These are phyloP conservation scores for Cyphomyrus discorhynchus DNA, from an alignment of 2,113 vertebrate genomes.

Conservation along the genomic window DNA sequence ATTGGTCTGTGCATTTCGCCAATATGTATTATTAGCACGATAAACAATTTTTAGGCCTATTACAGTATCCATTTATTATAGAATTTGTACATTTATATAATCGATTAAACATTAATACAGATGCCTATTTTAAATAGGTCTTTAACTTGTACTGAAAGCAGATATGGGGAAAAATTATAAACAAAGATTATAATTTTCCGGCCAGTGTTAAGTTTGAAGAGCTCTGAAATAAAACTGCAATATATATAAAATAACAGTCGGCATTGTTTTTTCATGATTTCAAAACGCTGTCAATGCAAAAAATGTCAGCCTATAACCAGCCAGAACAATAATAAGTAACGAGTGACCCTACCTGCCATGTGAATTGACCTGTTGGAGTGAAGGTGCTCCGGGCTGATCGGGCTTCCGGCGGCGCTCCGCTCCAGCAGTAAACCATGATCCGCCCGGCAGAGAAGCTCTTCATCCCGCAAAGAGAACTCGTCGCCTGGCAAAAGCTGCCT, in stretches of 20 bases:
- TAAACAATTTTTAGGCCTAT: not conserved
- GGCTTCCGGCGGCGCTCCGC: slow-evolving; percentile 63
- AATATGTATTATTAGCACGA: not conserved
- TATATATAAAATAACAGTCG: not conserved
- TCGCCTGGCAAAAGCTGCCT: slow-evolving; percentile 89
- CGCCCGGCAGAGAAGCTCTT: slow-evolving; percentile 83
- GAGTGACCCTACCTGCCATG: slow-evolving; percentile 62
- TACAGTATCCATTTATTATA: not conserved
- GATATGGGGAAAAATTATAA: not conserved
- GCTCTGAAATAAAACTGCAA: not conserved
- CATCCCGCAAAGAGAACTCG: slow-evolving; percentile 88
- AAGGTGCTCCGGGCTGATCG: slow-evolving; percentile 68
- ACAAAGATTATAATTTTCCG: not conserved
- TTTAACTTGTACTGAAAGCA: not conserved
- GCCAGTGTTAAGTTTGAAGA: not conserved
- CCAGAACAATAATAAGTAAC: not conserved
- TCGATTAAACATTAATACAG: not conserved
- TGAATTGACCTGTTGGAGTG: slow-evolving; percentile 62
- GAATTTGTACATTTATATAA: not conserved
- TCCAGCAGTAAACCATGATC: slow-evolving; percentile 77
- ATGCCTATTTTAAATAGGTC: not conserved
- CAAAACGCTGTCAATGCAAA: not conserved
- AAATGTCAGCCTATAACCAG: not conserved
- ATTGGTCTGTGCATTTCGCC: not conserved
- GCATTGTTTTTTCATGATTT: not conserved